These are phyloP conservation scores for Iphiclides podalirius DNA, from an alignment of 2,888 invertebrate genomes.

Conservation along the genomic window DNA sequence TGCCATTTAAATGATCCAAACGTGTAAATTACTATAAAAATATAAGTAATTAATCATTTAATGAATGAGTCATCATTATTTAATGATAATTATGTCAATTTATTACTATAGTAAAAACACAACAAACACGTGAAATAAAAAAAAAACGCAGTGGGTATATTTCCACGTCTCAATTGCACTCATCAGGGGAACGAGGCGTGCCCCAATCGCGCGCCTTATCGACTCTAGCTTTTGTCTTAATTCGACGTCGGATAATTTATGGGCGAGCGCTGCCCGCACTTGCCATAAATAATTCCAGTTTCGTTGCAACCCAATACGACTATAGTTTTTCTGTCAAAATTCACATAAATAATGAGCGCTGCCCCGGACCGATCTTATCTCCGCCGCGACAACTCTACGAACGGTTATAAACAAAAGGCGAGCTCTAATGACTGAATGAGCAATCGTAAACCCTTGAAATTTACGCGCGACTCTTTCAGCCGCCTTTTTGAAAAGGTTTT, in stretches of 20 bases:
- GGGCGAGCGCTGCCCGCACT: slow-evolving; percentile 50
- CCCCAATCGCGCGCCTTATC: slow-evolving; percentile 65
- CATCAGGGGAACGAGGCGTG: slow-evolving; percentile 64
- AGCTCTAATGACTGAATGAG: slow-evolving; percentile 75
- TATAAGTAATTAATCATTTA: no score
- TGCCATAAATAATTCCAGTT: slow-evolving; percentile 72
- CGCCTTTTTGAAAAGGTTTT: slow-evolving; percentile 69
- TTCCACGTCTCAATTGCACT: slow-evolving; percentile 53
- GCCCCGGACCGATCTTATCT: slow-evolving; percentile 67
- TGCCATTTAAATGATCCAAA: no score
- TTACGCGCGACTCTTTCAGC: slow-evolving; percentile 72
- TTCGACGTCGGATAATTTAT: slow-evolving; percentile 71
- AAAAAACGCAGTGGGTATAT: slow-evolving; percentile 4
- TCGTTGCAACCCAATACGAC: slow-evolving; percentile 49
- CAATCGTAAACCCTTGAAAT: slow-evolving; percentile 74
- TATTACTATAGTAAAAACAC: slow-evolving; percentile 40
- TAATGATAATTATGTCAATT: no score
- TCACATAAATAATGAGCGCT: slow-evolving; percentile 74
- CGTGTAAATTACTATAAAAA: no score
- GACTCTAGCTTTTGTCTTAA: slow-evolving; percentile 72
- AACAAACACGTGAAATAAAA: slow-evolving; percentile 36
- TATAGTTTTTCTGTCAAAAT: slow-evolving; percentile 67
- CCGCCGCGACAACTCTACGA: slow-evolving; percentile 57
- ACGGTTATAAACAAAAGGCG: slow-evolving; percentile 71
- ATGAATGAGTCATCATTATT: no score